These are phyloP conservation scores for Penaeus japonicus DNA, from an alignment of 1,140 invertebrate species.

Conservation along the genomic window DNA sequence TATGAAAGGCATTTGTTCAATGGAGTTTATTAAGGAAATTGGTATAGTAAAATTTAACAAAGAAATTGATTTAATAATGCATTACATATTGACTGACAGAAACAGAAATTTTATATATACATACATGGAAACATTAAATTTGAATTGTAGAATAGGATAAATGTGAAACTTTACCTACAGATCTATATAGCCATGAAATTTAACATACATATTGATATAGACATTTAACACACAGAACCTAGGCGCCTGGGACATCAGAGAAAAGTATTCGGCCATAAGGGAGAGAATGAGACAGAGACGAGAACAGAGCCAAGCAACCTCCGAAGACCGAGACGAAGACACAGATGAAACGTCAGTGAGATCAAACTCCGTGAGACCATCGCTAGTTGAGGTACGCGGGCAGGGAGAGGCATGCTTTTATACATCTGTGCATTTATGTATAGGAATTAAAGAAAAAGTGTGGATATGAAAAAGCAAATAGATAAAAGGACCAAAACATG, in stretches of 20 bases:
- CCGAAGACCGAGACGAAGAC: neutral
- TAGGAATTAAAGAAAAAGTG: neutral
- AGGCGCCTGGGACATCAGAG: slow-evolving; percentile 33
- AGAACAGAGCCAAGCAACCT: neutral
- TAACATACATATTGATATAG: neutral
- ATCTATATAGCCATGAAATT: neutral
- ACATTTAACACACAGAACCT: slow-evolving; percentile 14
- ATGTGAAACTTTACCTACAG: too few species aligned
- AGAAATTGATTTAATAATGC: too few species aligned
- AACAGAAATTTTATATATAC: too few species aligned
- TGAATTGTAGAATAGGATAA: too few species aligned
- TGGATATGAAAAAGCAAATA: too few species aligned
- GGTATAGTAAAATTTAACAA: too few species aligned
- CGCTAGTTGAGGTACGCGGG: slow-evolving; percentile 12
- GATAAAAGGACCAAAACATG: too few species aligned
- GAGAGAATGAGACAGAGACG: slow-evolving; percentile 9
- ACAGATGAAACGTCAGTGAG: neutral
- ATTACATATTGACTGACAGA: too few species aligned
- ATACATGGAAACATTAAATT: too few species aligned
- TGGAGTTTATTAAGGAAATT: too few species aligned
- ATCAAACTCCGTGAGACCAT: slow-evolving; percentile 12
- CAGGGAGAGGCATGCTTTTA: neutral
- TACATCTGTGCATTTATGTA: neutral
- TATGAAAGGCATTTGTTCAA: too few species aligned
- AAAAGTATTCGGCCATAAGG: neutral